Evolutionary conservation across 1,140 invertebrate species (phyloP).

Genomic region (Calephelis virginiensis): DNA sequence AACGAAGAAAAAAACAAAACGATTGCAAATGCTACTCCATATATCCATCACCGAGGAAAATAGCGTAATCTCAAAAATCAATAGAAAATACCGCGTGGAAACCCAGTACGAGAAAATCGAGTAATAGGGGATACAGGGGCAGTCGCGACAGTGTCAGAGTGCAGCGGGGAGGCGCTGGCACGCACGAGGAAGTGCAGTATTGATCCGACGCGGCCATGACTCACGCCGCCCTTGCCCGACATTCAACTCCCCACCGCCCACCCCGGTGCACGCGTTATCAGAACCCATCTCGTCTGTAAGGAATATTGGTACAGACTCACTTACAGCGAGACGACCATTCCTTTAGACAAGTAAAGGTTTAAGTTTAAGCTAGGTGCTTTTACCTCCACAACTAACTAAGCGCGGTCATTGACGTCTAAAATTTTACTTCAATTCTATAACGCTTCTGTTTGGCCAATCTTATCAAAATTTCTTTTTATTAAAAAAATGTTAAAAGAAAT

Average conservation of each 20-base stretch:
- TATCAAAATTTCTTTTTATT: too few species aligned
- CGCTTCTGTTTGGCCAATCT: too few species aligned
- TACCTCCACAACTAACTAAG: too few species aligned
- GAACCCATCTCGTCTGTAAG: constrained; percentile 41
- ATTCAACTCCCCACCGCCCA: constrained; percentile 42
- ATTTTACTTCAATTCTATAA: too few species aligned
- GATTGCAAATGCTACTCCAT: too few species aligned
- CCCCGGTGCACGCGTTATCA: constrained; percentile 44
- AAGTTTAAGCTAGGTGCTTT: too few species aligned
- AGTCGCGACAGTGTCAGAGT: constrained; percentile 38
- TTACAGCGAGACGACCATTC: constrained; percentile 12
- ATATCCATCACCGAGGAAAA: neutral
- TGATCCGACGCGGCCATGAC: constrained; percentile 65
- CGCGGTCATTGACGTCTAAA: too few species aligned
- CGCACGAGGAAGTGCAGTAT: constrained; percentile 65
- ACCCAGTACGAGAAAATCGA: constrained; percentile 24
- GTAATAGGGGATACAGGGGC: constrained; percentile 30
- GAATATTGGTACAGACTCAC: constrained; percentile 25
- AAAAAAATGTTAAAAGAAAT: too few species aligned
- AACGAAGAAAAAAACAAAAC: too few species aligned
- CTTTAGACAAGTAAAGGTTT: neutral
- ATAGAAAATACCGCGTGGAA: constrained; percentile 7
- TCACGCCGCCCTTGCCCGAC: constrained; percentile 73
- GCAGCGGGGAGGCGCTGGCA: constrained; percentile 38
- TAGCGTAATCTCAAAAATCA: constrained; percentile 2